Evolutionary conservation across 2,797 vertebrate species (phyloP).

Genomic region (Rallus crepitans): DNA sequence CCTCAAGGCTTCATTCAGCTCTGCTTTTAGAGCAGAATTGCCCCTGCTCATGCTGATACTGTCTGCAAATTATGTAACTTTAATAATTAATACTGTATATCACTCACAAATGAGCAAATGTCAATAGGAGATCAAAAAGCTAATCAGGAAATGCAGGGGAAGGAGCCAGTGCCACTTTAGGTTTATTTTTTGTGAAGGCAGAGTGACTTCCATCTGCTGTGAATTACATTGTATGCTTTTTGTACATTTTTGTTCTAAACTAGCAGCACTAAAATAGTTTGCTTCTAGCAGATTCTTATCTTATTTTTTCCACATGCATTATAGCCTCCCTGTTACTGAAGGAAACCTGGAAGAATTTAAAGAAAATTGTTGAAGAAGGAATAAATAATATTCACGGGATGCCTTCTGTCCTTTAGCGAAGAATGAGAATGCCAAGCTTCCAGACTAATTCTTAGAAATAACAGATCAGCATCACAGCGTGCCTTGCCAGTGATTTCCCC

Average conservation of each 20-base stretch:
- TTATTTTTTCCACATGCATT: not conserved
- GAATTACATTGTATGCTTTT: not conserved
- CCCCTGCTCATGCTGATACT: not conserved
- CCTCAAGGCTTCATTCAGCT: not conserved
- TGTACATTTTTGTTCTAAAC: not conserved
- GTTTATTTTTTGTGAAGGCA: not conserved
- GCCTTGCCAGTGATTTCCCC: not conserved
- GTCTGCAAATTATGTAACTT: not conserved
- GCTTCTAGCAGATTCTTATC: conserved; percentile 16
- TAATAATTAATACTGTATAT: not conserved
- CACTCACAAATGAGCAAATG: not conserved
- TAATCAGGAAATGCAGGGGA: not conserved
- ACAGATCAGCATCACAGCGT: not conserved
- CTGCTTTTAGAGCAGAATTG: not conserved
- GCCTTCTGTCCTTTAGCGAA: not conserved
- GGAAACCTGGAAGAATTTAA: conserved; percentile 18
- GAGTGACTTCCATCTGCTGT: not conserved
- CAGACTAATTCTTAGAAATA: not conserved
- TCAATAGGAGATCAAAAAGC: not conserved
- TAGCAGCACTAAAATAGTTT: not conserved
- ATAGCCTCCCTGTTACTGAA: not conserved
- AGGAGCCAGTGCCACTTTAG: not conserved
- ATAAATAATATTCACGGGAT: not conserved
- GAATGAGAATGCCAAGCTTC: not conserved
- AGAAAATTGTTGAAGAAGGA: not conserved